phyloP scores from a whole-genome alignment of 2,113 vertebrate genomes.

The Apteryx mantelli region DNA sequence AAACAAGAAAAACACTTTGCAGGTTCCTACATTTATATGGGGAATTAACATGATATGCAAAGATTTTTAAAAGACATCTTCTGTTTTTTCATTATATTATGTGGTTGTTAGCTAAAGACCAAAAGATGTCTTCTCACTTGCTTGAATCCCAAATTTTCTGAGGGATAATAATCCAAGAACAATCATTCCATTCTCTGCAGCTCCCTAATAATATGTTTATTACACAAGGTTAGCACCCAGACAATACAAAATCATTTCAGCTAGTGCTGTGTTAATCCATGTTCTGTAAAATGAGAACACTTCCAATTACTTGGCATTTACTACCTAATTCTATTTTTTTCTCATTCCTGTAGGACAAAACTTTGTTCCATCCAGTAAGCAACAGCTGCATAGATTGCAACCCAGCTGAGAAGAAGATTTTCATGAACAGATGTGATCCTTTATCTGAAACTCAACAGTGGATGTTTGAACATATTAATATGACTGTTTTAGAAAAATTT shows the following conservation, averaged over 20 bases:
- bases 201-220: background rate
- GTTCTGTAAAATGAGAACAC: slow-evolving; percentile 1
- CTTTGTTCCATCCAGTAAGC: slow-evolving; percentile 88
- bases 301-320: slow-evolving; percentile 19
- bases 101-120: background rate
- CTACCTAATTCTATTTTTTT: slow-evolving; percentile 56
- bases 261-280: background rate
- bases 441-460: slow-evolving; percentile 90
- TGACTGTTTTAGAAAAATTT: slow-evolving; percentile 88
- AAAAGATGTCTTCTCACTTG: background rate
- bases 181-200: background rate
- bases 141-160: background rate
- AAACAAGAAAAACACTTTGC: background rate
- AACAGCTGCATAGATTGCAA: slow-evolving; percentile 90
- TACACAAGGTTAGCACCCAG: background rate
- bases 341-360: slow-evolving; percentile 83
- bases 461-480: slow-evolving; percentile 90
- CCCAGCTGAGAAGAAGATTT: slow-evolving; percentile 89
- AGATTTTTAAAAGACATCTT: background rate
- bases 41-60: background rate
- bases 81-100: background rate
- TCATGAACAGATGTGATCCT: slow-evolving; percentile 92
- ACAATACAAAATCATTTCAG: background rate
- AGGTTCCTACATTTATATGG: background rate
- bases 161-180: background rate